These are phyloP conservation scores for Chironomus riparius DNA, from an alignment of 2,888 invertebrate species.

Conservation along the genomic window DNA sequence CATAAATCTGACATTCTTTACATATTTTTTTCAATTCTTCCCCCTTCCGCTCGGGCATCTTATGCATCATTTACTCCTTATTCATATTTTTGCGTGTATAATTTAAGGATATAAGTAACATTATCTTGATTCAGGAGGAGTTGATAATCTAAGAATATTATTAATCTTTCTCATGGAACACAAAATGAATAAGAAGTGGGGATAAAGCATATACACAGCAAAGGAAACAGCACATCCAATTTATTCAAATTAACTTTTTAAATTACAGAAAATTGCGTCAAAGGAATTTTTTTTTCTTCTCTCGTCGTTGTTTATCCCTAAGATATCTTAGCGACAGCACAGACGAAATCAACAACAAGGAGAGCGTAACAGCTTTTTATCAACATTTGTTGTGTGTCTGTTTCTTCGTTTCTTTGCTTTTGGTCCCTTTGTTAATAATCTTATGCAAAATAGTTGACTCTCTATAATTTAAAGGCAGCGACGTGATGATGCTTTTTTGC, in stretches of 20 bases:
- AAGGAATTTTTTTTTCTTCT: not conserved
- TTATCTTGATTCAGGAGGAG: not conserved
- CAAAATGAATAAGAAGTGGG: too few species aligned
- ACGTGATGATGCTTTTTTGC: constrained; percentile 3
- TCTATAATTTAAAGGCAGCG: not conserved
- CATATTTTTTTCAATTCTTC: too few species aligned
- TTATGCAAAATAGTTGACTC: constrained; percentile 20
- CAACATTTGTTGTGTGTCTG: not conserved
- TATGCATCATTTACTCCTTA: not conserved
- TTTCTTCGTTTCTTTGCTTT: not conserved
- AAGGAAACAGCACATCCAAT: constrained; percentile 9
- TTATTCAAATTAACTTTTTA: constrained; percentile 22
- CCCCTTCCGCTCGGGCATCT: not conserved
- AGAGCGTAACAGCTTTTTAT: not conserved
- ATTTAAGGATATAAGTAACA: not conserved
- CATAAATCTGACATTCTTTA: not conserved
- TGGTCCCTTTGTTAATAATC: constrained; percentile 11
- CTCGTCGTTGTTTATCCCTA: not conserved
- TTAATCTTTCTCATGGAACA: not conserved
- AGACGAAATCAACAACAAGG: too few species aligned
- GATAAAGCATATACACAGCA: not conserved
- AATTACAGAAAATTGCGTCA: constrained; percentile 17
- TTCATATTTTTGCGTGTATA: not conserved
- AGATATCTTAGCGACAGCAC: not conserved
- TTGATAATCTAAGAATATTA: not conserved